Evolutionary conservation across 2,888 invertebrate species (phyloP).

Genomic region (Epinotia demarniana): DNA sequence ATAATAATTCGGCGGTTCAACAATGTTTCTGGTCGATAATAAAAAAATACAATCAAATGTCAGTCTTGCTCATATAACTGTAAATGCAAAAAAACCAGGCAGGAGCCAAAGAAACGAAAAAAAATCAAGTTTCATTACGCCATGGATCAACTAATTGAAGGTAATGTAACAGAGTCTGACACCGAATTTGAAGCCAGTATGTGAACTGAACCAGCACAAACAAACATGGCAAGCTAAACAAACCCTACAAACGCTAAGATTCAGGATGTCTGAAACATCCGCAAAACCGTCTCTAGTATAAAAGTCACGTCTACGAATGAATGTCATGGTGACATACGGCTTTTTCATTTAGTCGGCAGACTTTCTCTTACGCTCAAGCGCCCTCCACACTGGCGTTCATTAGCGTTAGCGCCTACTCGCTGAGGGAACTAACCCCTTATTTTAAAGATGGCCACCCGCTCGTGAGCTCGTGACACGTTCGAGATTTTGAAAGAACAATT

Average conservation of each 20-base stretch:
- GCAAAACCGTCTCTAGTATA: not conserved
- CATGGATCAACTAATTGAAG: too few relatives aligned
- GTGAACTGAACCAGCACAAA: not conserved
- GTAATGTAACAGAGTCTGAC: too few relatives aligned
- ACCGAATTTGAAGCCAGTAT: too few relatives aligned
- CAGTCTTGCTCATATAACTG: too few relatives aligned
- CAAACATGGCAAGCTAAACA: slow-evolving; percentile 4
- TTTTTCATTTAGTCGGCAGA: slow-evolving; percentile 13
- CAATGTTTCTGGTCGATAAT: too few relatives aligned
- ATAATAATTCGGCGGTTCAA: too few relatives aligned
- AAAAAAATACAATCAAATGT: too few relatives aligned
- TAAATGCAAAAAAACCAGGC: too few relatives aligned
- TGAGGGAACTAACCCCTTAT: slow-evolving; percentile 36
- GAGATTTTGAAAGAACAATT: slow-evolving; percentile 17
- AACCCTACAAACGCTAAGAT: not conserved
- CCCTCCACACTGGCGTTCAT: slow-evolving; percentile 52
- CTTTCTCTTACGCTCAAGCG: slow-evolving; percentile 32
- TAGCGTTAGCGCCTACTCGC: slow-evolving; percentile 51
- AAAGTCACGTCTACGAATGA: not conserved
- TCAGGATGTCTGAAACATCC: not conserved
- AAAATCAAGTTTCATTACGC: too few relatives aligned
- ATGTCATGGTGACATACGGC: not conserved
- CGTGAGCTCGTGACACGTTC: slow-evolving; percentile 16
- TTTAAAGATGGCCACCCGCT: not conserved
- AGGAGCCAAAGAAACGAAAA: too few relatives aligned